These are phyloP conservation scores for Myotis daubentonii DNA, from an alignment of 2,797 vertebrate species.

Conservation along the genomic window DNA sequence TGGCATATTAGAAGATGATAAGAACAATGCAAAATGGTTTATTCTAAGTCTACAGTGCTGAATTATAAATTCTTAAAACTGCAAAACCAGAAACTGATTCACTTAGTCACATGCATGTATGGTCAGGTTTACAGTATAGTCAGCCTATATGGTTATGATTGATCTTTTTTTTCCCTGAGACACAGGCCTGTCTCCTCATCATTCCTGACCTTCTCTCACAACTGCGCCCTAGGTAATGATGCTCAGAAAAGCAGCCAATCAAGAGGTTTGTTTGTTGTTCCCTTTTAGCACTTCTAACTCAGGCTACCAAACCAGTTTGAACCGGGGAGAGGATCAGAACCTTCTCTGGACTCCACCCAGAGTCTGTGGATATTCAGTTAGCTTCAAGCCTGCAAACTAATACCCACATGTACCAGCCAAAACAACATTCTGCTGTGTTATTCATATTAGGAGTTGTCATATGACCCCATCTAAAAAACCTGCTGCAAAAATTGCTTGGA, in stretches of 20 bases:
- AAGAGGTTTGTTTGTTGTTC: neutral
- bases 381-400: constrained; percentile 74
- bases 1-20: neutral
- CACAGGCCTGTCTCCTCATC: accelerated
- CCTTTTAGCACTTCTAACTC: constrained; percentile 18
- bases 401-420: constrained; percentile 45
- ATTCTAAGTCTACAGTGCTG: neutral
- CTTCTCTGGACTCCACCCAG: neutral
- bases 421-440: constrained; percentile 66
- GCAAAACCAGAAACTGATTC: neutral
- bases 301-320: constrained; percentile 50
- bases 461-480: constrained; percentile 55
- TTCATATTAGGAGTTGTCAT: constrained; percentile 79
- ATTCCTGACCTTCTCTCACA: constrained; percentile 51
- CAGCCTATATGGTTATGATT: neutral
- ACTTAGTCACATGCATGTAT: neutral
- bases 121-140: neutral
- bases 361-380: constrained; percentile 64
- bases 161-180: neutral
- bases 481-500: constrained; percentile 56
- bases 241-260: constrained; percentile 75
- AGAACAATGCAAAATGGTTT: neutral
- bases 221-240: neutral
- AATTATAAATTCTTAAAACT: neutral
- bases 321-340: constrained; percentile 4